phyloP scores from a whole-genome alignment of 1,140 invertebrate species.

The Macrosteles quadrilineatus region DNA sequence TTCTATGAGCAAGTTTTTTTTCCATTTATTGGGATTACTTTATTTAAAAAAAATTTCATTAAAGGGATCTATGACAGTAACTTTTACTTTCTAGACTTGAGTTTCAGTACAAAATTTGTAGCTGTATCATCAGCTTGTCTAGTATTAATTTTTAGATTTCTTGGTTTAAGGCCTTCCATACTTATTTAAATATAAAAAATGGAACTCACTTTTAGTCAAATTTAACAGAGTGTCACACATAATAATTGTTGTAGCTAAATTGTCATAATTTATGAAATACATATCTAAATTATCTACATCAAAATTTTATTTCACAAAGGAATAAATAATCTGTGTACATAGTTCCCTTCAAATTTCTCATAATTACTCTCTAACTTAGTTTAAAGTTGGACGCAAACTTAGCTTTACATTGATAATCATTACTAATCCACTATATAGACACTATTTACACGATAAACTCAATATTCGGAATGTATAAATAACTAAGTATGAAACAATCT shows the following conservation, averaged over 20 bases:
- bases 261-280: neutral
- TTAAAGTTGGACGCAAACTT: neutral
- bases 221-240: neutral
- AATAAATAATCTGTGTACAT: neutral
- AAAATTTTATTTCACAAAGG: neutral
- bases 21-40: conserved; percentile 7
- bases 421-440: neutral
- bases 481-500: neutral
- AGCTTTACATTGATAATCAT: neutral
- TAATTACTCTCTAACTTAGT: neutral
- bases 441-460: neutral
- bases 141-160: no score
- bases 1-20: conserved; percentile 3
- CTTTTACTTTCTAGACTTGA: neutral
- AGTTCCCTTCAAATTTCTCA: conserved; percentile 10
- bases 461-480: conserved; percentile 17
- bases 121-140: neutral
- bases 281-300: neutral
- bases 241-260: neutral
- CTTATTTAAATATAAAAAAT: neutral
- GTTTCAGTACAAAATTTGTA: neutral
- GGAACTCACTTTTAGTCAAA: neutral
- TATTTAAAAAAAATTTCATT: neutral
- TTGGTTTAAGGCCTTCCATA: neutral
- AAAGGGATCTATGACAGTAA: neutral